These are phyloP conservation scores for Chrysomela aeneicollis DNA, from an alignment of 2,888 invertebrate species.

Conservation along the genomic window DNA sequence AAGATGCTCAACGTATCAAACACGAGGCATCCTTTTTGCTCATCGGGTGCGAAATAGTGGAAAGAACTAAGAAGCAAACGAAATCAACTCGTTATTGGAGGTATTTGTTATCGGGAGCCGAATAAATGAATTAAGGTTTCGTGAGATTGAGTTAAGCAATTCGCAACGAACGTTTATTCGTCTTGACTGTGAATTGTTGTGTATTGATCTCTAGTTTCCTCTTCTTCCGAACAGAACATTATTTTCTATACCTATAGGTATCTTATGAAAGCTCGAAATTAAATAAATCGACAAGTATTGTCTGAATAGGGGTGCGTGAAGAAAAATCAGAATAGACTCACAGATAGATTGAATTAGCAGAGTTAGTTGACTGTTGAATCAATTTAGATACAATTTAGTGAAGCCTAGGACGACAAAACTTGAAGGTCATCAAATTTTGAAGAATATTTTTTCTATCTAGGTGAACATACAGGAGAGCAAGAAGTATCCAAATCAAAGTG, in stretches of 20 bases:
- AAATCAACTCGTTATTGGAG: slow-evolving; percentile 50
- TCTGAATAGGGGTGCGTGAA: too few relatives aligned
- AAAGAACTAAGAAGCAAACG: slow-evolving; percentile 36
- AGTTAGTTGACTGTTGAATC: too few relatives aligned
- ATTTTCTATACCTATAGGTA: not conserved
- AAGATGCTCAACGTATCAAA: slow-evolving; percentile 18
- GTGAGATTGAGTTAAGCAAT: slow-evolving; percentile 44
- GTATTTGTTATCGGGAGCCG: slow-evolving; percentile 52
- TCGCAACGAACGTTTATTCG: slow-evolving; percentile 41
- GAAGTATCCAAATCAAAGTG: too few relatives aligned
- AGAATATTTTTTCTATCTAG: too few relatives aligned
- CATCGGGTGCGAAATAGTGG: slow-evolving; percentile 25
- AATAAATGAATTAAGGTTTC: slow-evolving; percentile 43
- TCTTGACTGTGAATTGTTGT: slow-evolving; percentile 41
- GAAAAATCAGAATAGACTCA: too few relatives aligned
- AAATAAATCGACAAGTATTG: too few relatives aligned
- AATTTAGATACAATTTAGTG: too few relatives aligned
- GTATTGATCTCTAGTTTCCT: slow-evolving; percentile 24
- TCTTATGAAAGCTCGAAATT: too few relatives aligned
- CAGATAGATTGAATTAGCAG: too few relatives aligned
- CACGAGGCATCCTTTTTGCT: not conserved
- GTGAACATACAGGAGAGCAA: too few relatives aligned
- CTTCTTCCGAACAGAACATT: slow-evolving; percentile 8
- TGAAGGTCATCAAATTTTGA: too few relatives aligned
- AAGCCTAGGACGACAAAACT: too few relatives aligned